Evolutionary conservation across 2,797 vertebrate species (phyloP).

Genomic region (Petrocephalus schoutedeni): DNA sequence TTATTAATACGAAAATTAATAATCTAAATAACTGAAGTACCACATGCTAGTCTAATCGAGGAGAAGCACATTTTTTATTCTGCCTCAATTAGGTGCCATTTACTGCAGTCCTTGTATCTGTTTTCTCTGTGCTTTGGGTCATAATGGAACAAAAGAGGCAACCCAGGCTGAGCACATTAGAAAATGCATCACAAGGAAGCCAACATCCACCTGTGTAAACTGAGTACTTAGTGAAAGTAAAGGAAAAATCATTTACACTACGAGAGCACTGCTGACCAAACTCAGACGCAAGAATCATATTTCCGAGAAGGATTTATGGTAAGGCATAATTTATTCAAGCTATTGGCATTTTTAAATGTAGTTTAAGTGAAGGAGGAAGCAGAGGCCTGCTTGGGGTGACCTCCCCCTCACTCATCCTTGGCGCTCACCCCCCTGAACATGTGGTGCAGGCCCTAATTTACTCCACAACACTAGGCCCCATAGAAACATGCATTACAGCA

Average conservation of each 20-base stretch:
- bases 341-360: constrained; percentile 29
- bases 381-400: neutral
- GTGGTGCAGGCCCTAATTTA: neutral
- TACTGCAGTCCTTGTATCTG: neutral
- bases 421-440: neutral
- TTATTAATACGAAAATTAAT: neutral
- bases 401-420: neutral
- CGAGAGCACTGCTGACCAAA: neutral
- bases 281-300: neutral
- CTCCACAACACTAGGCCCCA: constrained; percentile 1
- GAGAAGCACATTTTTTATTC: neutral
- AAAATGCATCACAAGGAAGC: constrained; percentile 10
- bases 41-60: neutral
- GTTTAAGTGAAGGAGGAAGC: neutral
- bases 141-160: neutral
- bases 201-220: neutral
- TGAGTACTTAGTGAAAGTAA: neutral
- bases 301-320: constrained; percentile 7
- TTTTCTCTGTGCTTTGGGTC: neutral
- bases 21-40: neutral
- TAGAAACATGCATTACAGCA: neutral
- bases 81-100: neutral
- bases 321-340: constrained; percentile 30
- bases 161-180: neutral
- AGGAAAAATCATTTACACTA: neutral